A percentile compares a stretch with the other conserved stretches of the same genome.
phyloP scores from a whole-genome alignment of 37 sponge, comb jelly and placozoan species.

The Spongilla lacustris region DNA sequence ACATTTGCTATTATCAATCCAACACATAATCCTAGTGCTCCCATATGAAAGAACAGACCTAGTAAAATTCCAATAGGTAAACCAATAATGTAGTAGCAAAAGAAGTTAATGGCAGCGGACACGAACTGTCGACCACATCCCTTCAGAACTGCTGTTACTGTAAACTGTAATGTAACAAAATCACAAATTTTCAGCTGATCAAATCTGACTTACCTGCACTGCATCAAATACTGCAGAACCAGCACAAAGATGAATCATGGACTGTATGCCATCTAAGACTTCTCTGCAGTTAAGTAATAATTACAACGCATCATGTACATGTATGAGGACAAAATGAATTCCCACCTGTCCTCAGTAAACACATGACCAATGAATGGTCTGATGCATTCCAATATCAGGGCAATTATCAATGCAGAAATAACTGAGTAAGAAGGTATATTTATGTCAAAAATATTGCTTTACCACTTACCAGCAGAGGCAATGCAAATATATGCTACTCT shows the following conservation, averaged over 20 bases:
- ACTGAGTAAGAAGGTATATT: not conserved
- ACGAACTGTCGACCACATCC: constrained; percentile 42
- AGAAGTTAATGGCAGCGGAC: constrained; percentile 30
- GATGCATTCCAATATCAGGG: not conserved
- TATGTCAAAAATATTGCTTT: not conserved
- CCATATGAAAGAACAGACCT: constrained; percentile 13
- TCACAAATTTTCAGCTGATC: not conserved
- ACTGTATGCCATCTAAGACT: not conserved
- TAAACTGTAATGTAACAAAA: not conserved
- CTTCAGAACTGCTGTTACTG: constrained; percentile 18
- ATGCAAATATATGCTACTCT: constrained; percentile 24
- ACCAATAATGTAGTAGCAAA: constrained; percentile 30
- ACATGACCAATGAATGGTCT: not conserved
- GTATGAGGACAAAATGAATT: no score
- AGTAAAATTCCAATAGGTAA: constrained; percentile 31
- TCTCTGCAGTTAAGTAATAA: not conserved
- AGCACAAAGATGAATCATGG: not conserved
- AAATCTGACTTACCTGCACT: not conserved
- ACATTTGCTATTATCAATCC: constrained; percentile 3
- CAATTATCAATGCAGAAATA: not conserved
- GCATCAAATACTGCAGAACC: not conserved
- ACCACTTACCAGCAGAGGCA: not conserved
- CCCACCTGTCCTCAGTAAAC: constrained; percentile 41
- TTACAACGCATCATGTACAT: not conserved
- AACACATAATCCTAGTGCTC: constrained; percentile 38